Conservation (phyloP, 2,797 vertebrate species). For the Sebastes vulpes region DNA sequence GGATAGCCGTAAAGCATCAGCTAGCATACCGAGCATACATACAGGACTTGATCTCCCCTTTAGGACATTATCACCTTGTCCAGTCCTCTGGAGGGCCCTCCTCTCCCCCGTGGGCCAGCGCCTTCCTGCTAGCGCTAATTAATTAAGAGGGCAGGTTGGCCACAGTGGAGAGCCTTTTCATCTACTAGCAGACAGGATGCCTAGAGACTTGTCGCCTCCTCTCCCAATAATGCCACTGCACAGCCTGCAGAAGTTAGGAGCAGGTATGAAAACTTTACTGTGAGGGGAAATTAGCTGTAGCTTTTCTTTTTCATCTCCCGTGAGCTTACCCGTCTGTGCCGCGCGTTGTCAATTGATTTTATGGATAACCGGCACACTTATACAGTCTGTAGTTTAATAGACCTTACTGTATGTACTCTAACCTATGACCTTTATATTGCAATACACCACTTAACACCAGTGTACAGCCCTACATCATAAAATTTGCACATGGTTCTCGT, state of each 20-base stretch:
- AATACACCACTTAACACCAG: constrained; percentile 46
- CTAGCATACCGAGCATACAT: constrained; percentile 55
- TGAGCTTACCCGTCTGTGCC: background rate
- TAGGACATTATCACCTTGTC: constrained; percentile 90
- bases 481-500: constrained; percentile 72
- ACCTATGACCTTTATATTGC: constrained; percentile 2
- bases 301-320: constrained; percentile 19
- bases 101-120: constrained; percentile 76
- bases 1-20: constrained; percentile 47
- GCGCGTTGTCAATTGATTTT: constrained; percentile 6
- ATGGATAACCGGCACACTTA: background rate
- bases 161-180: constrained; percentile 87
- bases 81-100: constrained; percentile 81
- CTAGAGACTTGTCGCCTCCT: constrained; percentile 83
- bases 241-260: constrained; percentile 62
- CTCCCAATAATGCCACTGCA: constrained; percentile 64
- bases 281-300: constrained; percentile 20
- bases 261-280: constrained; percentile 40
- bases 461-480: constrained; percentile 48
- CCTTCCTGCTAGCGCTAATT: constrained; percentile 88
- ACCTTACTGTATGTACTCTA: constrained; percentile 2
- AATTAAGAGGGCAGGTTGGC: constrained; percentile 90
- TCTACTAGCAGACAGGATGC: constrained; percentile 81
- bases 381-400: constrained; percentile 2
- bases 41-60: constrained; percentile 81